Evolutionary conservation across 1,140 invertebrate genomes (phyloP), one percentile per base, ranked within the genome.

Genomic region (Drepana arcuata): DNA sequence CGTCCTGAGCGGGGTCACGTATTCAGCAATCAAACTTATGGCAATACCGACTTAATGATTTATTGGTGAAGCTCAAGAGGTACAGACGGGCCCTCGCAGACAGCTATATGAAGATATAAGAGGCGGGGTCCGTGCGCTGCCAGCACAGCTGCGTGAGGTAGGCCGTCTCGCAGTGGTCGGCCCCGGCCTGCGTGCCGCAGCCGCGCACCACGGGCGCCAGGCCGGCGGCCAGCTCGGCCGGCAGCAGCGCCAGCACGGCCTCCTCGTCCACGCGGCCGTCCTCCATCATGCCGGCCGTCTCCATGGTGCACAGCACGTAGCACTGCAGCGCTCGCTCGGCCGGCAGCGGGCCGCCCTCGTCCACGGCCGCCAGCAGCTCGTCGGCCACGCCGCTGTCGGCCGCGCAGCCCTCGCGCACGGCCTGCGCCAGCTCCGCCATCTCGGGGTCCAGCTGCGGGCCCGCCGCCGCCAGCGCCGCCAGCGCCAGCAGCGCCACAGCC

Each of bases 261-360:
- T 81, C 74, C 25, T 77, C 53, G 34, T 81, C 77, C 26, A 81
- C 48, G 7, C 29, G 51, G 2, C 77, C 77, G 7, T 61, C 70
- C 0, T 60, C 43, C 53, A 81, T 47, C 72, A 81, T 78, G 4
- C 77, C 73, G 0, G 66, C 68, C 1, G 72, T 81, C 51, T 77
- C 77, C 77, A 81, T 74, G 10, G 65, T 55, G 36, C 77, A 81
- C 34, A 78, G 78, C 27, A 72, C 68, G 59, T 78, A 81, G 43
- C 77, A 78, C 33, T 78, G 77, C 4, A 81, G 52, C 33, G 65
- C 66, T 0, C 29, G 40, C 34, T 81, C 73, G 0, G 59, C 47
- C 43, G 56, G 54, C 12, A 81, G 34, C 7, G 60, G 57, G 0
- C 56, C 58, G 2, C 77, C 77, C 0, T 24, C 55, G 45, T 81